phyloP scores from a whole-genome alignment of 1,140 invertebrate genomes.

The Eumaeus atala region DNA sequence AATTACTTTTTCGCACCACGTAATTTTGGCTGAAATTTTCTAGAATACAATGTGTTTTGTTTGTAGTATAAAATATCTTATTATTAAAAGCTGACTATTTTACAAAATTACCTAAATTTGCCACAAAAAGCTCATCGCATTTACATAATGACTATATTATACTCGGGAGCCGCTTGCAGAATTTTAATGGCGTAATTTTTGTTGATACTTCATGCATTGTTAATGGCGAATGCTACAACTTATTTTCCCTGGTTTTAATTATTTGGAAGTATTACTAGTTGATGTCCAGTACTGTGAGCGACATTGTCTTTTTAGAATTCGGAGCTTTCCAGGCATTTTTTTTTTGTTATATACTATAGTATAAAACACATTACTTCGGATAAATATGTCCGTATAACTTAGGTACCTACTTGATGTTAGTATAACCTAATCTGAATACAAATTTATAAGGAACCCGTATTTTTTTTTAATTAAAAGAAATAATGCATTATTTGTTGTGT shows the following conservation, averaged over 20 bases:
- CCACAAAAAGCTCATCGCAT: slow-evolving; percentile 40
- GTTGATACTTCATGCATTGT: slow-evolving; percentile 28
- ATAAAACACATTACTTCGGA: not conserved
- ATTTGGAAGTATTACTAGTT: not conserved
- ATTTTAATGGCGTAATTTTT: slow-evolving; percentile 43
- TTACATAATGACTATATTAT: slow-evolving; percentile 56
- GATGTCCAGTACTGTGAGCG: too few relatives aligned
- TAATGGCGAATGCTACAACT: not conserved
- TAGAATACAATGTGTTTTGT: slow-evolving; percentile 1
- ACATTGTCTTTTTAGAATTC: too few relatives aligned
- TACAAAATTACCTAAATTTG: slow-evolving; percentile 45
- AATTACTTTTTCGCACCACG: not conserved
- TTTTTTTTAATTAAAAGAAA: too few relatives aligned
- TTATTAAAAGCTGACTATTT: slow-evolving; percentile 31
- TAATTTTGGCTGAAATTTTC: slow-evolving; percentile 1
- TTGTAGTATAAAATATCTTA: slow-evolving; percentile 20
- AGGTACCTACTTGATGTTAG: too few relatives aligned
- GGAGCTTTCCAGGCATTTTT: too few relatives aligned
- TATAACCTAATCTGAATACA: too few relatives aligned
- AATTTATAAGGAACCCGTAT: too few relatives aligned
- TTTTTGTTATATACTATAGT: not conserved
- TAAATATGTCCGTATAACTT: too few relatives aligned
- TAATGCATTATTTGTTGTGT: too few relatives aligned
- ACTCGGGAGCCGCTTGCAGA: slow-evolving; percentile 34
- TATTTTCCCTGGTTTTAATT: not conserved